Conservation (phyloP, 1,140 invertebrate genomes). For the Rhynchophorus ferrugineus region DNA sequence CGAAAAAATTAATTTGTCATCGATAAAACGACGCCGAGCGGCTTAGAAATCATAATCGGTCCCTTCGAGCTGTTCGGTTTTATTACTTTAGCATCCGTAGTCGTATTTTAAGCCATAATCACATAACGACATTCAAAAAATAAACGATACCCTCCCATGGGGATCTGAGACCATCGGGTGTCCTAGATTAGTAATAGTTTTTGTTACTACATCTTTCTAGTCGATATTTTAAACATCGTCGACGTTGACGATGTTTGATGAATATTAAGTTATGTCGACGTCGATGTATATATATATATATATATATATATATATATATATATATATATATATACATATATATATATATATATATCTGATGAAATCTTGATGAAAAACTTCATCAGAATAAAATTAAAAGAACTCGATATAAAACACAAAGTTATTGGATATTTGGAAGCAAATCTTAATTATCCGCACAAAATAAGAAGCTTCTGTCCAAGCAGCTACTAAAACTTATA, state of each 20-base stretch:
- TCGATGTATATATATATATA: neutral
- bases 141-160: neutral
- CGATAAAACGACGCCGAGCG: neutral
- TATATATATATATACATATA: neutral
- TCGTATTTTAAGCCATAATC: neutral
- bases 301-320: neutral
- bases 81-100: neutral
- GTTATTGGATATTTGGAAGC: too few species aligned
- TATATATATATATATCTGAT: neutral
- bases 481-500: too few species aligned
- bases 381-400: too few species aligned
- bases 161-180: neutral
- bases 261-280: too few species aligned
- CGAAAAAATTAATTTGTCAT: neutral
- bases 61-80: neutral
- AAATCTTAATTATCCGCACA: too few species aligned
- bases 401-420: too few species aligned
- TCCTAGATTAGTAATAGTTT: neutral
- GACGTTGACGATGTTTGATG: too few species aligned
- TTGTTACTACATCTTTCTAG: too few species aligned
- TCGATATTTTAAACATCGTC: too few species aligned
- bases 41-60: neutral
- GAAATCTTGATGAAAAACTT: too few species aligned
- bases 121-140: neutral
- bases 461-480: too few species aligned